phyloP scores from a whole-genome alignment of 2,113 vertebrate species.

The Zapornia atra region DNA sequence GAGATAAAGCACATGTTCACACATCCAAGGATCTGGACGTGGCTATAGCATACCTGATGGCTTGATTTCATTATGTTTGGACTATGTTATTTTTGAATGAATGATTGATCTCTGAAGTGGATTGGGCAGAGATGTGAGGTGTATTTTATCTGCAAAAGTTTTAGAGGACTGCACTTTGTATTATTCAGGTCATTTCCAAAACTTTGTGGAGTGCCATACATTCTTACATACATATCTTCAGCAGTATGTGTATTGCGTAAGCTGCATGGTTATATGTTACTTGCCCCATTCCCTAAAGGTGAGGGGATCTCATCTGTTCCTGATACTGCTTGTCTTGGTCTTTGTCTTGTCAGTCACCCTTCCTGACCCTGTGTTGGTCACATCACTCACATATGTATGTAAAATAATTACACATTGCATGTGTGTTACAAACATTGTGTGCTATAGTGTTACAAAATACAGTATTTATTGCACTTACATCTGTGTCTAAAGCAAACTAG shows the following conservation, averaged over 20 bases:
- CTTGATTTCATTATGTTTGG: neutral
- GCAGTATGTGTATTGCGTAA: neutral
- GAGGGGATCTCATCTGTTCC: neutral
- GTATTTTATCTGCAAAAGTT: neutral
- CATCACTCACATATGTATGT: rapidly evolving
- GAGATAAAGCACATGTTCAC: neutral
- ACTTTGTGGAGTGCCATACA: neutral
- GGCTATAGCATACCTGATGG: neutral
- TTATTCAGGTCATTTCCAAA: neutral
- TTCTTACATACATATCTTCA: neutral
- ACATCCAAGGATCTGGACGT: neutral
- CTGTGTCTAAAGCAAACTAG: neutral
- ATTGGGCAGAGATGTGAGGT: neutral
- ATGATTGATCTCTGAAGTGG: neutral
- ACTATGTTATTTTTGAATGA: neutral
- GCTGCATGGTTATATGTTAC: neutral
- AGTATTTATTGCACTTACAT: neutral
- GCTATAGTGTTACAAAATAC: neutral
- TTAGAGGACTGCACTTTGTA: neutral
- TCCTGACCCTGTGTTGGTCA: neutral
- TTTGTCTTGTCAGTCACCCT: neutral
- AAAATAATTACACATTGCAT: neutral
- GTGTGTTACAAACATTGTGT: too few relatives aligned
- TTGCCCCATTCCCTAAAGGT: neutral
- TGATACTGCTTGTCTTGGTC: neutral